phyloP scores from a whole-genome alignment of 2,113 vertebrate species.

The Corydoras maculifer region DNA sequence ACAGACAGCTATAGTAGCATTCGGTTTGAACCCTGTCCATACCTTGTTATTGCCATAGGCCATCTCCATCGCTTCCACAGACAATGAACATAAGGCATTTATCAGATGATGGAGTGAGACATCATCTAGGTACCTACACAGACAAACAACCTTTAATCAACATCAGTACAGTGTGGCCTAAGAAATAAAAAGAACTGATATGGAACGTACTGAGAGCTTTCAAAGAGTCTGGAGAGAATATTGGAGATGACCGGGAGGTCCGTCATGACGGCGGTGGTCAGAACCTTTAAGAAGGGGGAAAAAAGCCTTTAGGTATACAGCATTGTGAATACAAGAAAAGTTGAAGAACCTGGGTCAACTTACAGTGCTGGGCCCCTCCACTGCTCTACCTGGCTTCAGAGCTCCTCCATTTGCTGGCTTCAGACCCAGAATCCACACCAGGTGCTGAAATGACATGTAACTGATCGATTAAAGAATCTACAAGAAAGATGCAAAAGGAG shows the following conservation, averaged over 20 bases:
- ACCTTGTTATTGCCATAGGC: conserved; percentile 98
- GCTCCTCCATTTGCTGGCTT: conserved; percentile 88
- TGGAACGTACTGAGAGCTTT: conserved; percentile 93
- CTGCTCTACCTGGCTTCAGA: conserved; percentile 91
- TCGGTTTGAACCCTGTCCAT: too few relatives aligned
- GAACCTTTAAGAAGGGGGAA: conserved; percentile 67
- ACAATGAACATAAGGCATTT: conserved; percentile 95
- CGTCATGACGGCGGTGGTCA: conserved; percentile 98
- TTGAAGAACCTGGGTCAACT: conserved; percentile 40
- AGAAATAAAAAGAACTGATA: not conserved
- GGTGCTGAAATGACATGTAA: conserved; percentile 67
- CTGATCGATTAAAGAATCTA: too few relatives aligned
- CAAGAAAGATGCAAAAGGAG: conserved; percentile 10
- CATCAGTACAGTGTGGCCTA: not conserved
- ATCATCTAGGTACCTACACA: conserved; percentile 90
- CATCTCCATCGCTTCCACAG: conserved; percentile 99
- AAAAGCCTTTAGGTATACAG: not conserved
- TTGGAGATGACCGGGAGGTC: conserved; percentile 94
- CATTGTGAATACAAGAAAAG: not conserved
- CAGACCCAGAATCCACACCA: conserved; percentile 96
- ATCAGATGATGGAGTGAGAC: conserved; percentile 98
- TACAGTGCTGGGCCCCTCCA: conserved; percentile 96
- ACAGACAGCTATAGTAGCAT: too few relatives aligned
- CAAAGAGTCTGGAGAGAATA: conserved; percentile 94
- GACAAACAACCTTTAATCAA: conserved; percentile 29